phyloP scores from a whole-genome alignment of 2,113 vertebrate species.

The Platysteira castanea region DNA sequence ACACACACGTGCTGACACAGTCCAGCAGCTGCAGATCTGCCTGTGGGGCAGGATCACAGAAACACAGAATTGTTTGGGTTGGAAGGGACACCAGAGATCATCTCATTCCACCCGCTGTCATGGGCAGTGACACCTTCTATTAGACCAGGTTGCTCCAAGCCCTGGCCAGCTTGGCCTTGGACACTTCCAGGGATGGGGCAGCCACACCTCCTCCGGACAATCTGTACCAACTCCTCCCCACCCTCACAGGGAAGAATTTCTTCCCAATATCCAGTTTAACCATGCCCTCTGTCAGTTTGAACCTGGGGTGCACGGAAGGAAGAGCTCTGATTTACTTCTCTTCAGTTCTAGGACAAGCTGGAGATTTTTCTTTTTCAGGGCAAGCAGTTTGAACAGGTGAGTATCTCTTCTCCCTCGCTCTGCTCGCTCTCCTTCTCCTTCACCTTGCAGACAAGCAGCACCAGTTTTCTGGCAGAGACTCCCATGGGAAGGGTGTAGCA shows the following conservation, averaged over 20 bases:
- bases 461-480: not conserved
- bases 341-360: not conserved
- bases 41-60: not conserved
- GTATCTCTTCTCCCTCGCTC: not conserved
- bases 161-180: not conserved
- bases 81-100: not conserved
- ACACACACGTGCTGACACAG: accelerated
- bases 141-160: not conserved
- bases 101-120: not conserved
- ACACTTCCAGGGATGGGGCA: not conserved
- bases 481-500: not conserved
- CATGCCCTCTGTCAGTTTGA: not conserved
- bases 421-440: not conserved
- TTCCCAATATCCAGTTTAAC: not conserved
- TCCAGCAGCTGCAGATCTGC: not conserved
- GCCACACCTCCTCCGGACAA: not conserved
- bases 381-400: not conserved
- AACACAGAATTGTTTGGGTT: not conserved
- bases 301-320: not conserved
- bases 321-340: not conserved
- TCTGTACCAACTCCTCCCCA: accelerated
- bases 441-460: not conserved
- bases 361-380: not conserved
- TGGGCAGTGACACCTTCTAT: not conserved
- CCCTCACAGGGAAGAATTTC: not conserved